Conservation (phyloP, 2,797 vertebrate genomes). For the Myiotriccus ornatus region DNA sequence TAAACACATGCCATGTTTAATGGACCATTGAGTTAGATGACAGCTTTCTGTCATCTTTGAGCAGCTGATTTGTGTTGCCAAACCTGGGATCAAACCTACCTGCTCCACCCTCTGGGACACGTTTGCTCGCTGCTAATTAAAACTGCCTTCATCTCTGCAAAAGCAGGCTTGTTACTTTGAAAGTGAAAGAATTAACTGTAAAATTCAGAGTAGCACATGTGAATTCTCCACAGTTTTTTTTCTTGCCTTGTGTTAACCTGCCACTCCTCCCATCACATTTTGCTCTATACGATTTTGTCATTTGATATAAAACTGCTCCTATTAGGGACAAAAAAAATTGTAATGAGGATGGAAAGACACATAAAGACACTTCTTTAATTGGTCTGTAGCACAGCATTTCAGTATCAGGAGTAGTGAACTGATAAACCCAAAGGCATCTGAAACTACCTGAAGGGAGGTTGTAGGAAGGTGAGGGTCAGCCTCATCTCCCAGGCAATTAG, state of each 20-base stretch:
- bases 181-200: background rate
- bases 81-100: background rate
- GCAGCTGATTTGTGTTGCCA: background rate
- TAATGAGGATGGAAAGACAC: background rate
- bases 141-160: background rate
- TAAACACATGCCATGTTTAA: background rate
- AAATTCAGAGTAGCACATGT: background rate
- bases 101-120: background rate
- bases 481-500: background rate
- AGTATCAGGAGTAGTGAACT: background rate
- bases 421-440: background rate
- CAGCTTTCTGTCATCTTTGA: background rate
- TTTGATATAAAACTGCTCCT: background rate
- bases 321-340: background rate
- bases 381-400: background rate
- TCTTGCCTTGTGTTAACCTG: background rate
- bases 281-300: background rate
- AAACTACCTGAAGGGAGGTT: background rate
- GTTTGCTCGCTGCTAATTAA: background rate
- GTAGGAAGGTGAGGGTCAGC: background rate
- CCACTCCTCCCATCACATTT: background rate
- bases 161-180: background rate
- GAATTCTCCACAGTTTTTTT: background rate
- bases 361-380: background rate
- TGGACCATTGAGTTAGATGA: background rate